A percentile compares a stretch with the other conserved stretches of the same genome.
Conservation (phyloP, 2,113 vertebrate genomes). For the Calypte anna region DNA sequence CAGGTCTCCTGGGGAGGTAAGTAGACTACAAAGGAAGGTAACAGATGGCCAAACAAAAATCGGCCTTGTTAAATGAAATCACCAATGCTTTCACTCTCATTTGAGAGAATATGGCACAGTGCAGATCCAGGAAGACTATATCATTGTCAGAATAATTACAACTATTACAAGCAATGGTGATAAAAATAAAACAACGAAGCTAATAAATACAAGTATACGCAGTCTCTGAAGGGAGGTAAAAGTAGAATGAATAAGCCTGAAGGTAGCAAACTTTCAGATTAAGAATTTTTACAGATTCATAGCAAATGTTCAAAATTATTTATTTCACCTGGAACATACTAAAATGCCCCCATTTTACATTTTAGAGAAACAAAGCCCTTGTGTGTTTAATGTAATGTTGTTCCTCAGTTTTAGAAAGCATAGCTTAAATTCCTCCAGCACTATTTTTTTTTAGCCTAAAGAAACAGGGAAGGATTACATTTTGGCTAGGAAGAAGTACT, state of each 20-base stretch:
- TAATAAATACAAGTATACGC: not conserved
- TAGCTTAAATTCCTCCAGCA: not conserved
- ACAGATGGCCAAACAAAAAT: constrained; percentile 39
- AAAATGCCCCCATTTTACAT: not conserved
- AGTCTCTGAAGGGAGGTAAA: not conserved
- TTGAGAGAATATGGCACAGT: not conserved
- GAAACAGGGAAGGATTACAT: not conserved
- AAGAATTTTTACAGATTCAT: not conserved
- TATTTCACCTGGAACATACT: not conserved
- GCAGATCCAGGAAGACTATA: not conserved
- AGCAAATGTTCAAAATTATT: not conserved
- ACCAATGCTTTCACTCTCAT: not conserved
- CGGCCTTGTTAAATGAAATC: constrained; percentile 12
- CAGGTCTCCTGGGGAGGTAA: constrained; percentile 17
- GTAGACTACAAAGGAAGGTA: constrained; percentile 16
- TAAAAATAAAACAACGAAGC: not conserved
- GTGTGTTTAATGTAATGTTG: not conserved
- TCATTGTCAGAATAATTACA: not conserved
- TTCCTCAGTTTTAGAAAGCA: not conserved
- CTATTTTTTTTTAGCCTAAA: not conserved
- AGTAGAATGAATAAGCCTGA: not conserved
- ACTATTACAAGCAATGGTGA: not conserved
- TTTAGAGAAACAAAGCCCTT: not conserved
- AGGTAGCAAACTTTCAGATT: not conserved
- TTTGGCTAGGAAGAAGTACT: not conserved